phyloP scores from a whole-genome alignment of 2,797 vertebrate genomes.

The Rachycentron canadum region DNA sequence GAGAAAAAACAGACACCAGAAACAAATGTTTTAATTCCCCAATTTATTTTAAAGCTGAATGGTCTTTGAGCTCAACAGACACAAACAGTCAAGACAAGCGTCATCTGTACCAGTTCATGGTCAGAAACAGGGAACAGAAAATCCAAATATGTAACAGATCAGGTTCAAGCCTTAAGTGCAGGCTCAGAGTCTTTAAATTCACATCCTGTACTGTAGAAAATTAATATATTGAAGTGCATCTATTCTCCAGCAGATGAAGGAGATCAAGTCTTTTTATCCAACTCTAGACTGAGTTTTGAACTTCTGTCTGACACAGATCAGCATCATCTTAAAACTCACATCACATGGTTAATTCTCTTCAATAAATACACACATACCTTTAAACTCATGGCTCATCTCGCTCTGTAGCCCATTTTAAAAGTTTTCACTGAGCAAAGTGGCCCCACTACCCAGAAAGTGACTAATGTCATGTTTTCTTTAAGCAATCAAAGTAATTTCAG shows the following conservation, averaged over 20 bases:
- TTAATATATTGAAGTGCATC: not conserved
- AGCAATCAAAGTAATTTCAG: not conserved
- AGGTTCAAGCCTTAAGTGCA: not conserved
- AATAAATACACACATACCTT: not conserved
- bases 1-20: not conserved
- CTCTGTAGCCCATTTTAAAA: not conserved
- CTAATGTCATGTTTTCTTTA: too few relatives aligned
- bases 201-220: not conserved
- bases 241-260: not conserved
- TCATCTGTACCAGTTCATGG: not conserved
- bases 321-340: not conserved
- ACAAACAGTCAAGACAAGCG: slow-evolving; percentile 2
- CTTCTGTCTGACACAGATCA: not conserved
- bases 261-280: too few relatives aligned
- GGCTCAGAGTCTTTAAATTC: not conserved
- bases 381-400: not conserved
- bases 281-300: too few relatives aligned
- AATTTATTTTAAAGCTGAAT: slow-evolving; percentile 37
- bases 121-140: not conserved
- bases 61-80: slow-evolving; percentile 6
- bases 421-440: not conserved
- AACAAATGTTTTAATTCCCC: not conserved
- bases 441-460: not conserved
- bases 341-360: not conserved
- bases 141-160: too few relatives aligned